Base-by-base conservation (phyloP, 2,113 vertebrate species). In the Pomatostomus ruficeps region DNA sequence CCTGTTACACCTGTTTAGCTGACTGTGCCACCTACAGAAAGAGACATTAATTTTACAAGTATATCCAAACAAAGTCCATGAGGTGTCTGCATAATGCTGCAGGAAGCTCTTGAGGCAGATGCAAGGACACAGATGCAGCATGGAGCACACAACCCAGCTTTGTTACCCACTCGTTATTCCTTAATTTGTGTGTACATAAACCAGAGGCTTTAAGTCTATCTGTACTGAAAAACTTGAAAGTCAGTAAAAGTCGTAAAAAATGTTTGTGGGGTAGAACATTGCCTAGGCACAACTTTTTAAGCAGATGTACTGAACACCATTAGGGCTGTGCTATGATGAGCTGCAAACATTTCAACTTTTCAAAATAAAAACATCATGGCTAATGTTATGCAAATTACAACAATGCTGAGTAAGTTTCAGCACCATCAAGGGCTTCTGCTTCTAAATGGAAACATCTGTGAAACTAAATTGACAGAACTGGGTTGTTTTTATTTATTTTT, bases 371-470 rank as follows among this genome's bases (percentile, higher is more conserved):
- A 95, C 97, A 98, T 96, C 88, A 51, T 82, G 79, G 74, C 66
- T 97, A 95, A 98, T 96, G 92, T 78, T 82, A 97, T 97, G 97
- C 95, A 98, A 97, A 98, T 98, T 92, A 68, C 77, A 96, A 83
- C 88, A 95, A 96, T 94, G 88, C 95, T 81, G 95, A 94, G 87
- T 88, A 96, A 96, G 92, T 97, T 97, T 95, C 94, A 97, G 96
- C 66, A 83, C 89, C 95, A 96, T 97, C 94, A 97, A 91, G 95
- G 92, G 94, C 95, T 97, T 96, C 96, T 96, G 94, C 94, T 97
- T 94, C 75, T 87, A 97, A 97, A 95, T 85, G 83, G 94, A 95
- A 98, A 98, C 98, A 98, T 97, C 97, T 97, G 97, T 85, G 97
- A 88, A 96, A 85, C 82, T 72, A 83, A 92, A 91, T 82, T 93